Percentiles rank a stretch among this genome's conserved stretches.
Conservation (phyloP, 1,140 invertebrate genomes). For the Chironomus striatipennis region DNA sequence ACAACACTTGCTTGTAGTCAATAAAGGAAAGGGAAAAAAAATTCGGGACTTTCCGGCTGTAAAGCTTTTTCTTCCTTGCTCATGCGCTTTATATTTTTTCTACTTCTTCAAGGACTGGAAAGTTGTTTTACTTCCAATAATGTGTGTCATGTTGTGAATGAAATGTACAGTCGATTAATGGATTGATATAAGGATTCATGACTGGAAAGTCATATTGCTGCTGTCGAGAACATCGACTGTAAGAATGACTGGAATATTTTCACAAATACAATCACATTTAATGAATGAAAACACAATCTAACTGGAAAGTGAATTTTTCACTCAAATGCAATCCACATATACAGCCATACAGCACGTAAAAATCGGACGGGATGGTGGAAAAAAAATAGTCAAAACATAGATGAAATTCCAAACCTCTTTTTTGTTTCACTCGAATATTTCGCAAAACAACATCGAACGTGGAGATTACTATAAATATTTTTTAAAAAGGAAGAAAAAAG, state of each 20-base stretch:
- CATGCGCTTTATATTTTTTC: no score
- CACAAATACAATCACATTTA: background rate
- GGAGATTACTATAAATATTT: no score
- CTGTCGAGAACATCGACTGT: background rate
- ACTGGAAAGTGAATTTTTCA: constrained; percentile 7
- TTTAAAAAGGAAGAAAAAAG: background rate
- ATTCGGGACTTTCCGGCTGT: background rate
- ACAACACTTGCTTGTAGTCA: background rate
- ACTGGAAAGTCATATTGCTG: background rate
- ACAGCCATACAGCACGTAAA: background rate
- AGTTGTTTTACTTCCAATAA: background rate
- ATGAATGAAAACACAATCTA: background rate
- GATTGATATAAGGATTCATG: background rate
- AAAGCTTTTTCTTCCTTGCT: background rate
- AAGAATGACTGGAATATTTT: background rate
- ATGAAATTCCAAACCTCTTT: constrained; percentile 13
- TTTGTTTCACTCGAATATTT: background rate
- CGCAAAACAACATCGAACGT: background rate
- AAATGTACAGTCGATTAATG: constrained; percentile 2
- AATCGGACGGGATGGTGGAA: background rate
- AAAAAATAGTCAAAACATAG: constrained; percentile 14
- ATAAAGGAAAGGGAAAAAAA: background rate
- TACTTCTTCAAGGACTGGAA: background rate
- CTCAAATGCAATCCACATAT: background rate
- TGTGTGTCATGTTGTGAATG: background rate